Evolutionary conservation across 2,113 vertebrate species (phyloP), one percentile per base, ranked within the genome.

Genomic region (Mirounga angustirostris): DNA sequence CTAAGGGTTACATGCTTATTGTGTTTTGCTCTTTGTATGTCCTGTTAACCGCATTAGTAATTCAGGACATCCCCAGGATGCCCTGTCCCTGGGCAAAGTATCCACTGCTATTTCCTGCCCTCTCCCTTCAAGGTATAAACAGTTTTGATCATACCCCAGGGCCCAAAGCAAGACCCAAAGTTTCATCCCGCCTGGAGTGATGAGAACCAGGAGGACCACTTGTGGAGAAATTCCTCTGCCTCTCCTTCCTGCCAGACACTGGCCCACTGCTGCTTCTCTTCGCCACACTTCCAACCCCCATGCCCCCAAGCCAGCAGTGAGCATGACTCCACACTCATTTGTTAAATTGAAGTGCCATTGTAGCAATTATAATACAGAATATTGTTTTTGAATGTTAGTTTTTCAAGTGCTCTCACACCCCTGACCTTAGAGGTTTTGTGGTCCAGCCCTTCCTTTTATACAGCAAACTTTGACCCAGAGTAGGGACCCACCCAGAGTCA

Each of bases 361-460:
- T 96, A 89, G 80, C 71, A 30, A 79, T 86, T 81, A 94, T 91
- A 98, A 97, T 98, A 50, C 26, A 19, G 76, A 63, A 63, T 71
- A 54, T 11, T 71, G 80, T 90, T 73, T 94, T 85, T 71, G 84
- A 96, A 74, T 71, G 96, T 96, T 52, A 15, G 61, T 83, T 93
- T 96, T 80, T 69, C 76, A 95, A 97, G 88, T 93, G 74, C 96
- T 97, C 95, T 97, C 92, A 98, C 40, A 89, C 36, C 67, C 92
- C 73, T 78, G 81, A 93, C 54, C 81, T 94, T 82, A 93, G 97
- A 81, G 54, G 5, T 81, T 94, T 97, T 98, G 59, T 97, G 98
- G 78, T 59, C 76, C 52, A 93, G 94, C 98, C 97, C 94, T 97
- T 98, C 97, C 97, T 98, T 96, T 97, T 83, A 87, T 92, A 93